Conservation (phyloP, 2,113 vertebrate species). For the Dryoscopus gambensis region DNA sequence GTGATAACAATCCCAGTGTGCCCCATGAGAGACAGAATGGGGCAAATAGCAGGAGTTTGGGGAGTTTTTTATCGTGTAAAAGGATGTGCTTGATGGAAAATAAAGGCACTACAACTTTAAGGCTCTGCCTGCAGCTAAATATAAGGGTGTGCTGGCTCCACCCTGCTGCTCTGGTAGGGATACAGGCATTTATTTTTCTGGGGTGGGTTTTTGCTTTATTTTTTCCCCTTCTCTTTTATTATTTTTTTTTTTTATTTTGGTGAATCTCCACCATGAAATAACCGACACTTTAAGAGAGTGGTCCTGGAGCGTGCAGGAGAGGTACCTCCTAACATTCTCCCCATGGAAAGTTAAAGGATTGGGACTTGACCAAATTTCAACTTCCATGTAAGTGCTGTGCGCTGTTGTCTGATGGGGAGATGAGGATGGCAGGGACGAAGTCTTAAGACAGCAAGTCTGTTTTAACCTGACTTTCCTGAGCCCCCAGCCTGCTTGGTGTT, state of each 20-base stretch:
- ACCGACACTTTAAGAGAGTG: neutral
- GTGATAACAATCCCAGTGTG: neutral
- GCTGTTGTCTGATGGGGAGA: neutral
- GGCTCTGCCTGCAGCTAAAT: constrained; percentile 17
- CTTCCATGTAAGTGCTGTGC: neutral
- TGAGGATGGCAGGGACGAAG: neutral
- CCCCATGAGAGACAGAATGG: neutral
- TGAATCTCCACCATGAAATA: neutral
- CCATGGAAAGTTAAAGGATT: neutral
- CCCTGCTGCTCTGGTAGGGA: neutral
- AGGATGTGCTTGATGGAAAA: neutral
- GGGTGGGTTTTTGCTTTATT: neutral
- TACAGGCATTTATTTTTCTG: neutral
- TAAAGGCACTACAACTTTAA: constrained; percentile 33
- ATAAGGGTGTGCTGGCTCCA: constrained; percentile 11
- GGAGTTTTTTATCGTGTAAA: neutral
- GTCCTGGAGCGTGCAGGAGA: neutral
- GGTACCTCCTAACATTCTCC: neutral
- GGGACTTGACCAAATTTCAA: neutral
- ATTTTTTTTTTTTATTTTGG: neutral
- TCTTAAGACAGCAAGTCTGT: neutral
- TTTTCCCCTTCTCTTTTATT: neutral
- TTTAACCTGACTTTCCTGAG: neutral
- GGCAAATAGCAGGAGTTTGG: neutral
- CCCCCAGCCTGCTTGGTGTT: neutral